A percentile compares a stretch with the other conserved stretches of the same genome.
These are phyloP conservation scores for Lipotes vexillifer DNA, from an alignment of 2,113 vertebrate genomes.

Conservation along the genomic window DNA sequence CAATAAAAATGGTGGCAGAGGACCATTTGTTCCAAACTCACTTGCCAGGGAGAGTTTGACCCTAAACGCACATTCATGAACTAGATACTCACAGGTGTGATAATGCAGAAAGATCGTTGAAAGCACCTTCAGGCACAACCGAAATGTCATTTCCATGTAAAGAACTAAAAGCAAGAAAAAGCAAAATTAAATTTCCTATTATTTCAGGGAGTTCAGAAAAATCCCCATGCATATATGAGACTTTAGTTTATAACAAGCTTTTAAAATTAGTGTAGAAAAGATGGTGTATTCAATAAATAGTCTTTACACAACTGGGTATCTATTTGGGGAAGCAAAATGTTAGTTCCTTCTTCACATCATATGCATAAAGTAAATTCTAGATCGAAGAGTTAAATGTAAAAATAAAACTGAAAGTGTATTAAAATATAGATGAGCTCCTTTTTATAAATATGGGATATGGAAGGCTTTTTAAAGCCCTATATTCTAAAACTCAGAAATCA, in stretches of 20 bases:
- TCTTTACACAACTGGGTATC: not conserved
- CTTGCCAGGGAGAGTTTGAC: not conserved
- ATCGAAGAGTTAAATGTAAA: conserved; percentile 7
- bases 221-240: not conserved
- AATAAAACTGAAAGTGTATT: not conserved
- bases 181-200: not conserved
- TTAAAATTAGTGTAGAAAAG: not conserved
- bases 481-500: not conserved
- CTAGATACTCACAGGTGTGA: conserved; percentile 94
- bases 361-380: not conserved
- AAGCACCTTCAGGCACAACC: conserved; percentile 94
- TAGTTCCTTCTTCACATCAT: not conserved
- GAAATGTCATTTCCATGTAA: conserved; percentile 98
- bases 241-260: not conserved
- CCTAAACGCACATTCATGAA: not conserved
- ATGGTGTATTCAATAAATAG: not conserved
- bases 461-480: not conserved
- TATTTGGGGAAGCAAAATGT: not conserved
- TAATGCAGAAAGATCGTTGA: conserved; percentile 93
- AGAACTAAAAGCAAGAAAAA: conserved; percentile 82
- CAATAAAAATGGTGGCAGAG: not conserved
- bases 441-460: not conserved
- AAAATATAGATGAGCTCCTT: not conserved
- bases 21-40: not conserved
- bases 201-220: not conserved